Conservation (phyloP, 2,113 vertebrate genomes). For the Burhinus bistriatus region DNA sequence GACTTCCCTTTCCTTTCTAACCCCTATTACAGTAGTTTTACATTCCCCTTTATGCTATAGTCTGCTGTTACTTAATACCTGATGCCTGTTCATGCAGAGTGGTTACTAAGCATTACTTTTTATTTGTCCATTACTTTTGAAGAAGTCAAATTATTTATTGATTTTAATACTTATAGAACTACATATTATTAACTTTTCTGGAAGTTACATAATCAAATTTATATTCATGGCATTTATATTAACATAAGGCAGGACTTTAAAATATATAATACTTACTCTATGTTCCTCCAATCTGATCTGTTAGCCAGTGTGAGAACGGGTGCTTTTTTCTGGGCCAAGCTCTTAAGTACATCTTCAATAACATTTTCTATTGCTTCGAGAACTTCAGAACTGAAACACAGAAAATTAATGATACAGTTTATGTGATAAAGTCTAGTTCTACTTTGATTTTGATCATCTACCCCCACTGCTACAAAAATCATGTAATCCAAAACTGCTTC, state of each 20-base stretch:
- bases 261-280: constrained; percentile 74
- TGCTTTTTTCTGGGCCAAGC: constrained; percentile 80
- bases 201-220: not conserved
- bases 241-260: not conserved
- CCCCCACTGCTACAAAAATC: not conserved
- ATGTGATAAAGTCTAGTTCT: not conserved
- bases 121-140: not conserved
- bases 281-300: constrained; percentile 84
- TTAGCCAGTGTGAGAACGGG: constrained; percentile 80
- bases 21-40: not conserved
- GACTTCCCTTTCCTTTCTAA: not conserved
- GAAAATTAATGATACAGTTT: not conserved
- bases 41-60: not conserved
- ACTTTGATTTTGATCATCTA: not conserved
- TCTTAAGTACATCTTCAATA: constrained; percentile 75
- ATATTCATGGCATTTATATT: not conserved
- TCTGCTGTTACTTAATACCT: not conserved
- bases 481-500: not conserved
- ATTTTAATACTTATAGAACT: not conserved
- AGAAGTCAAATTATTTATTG: not conserved
- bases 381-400: constrained; percentile 80
- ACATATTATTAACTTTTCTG: not conserved
- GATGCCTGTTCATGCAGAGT: not conserved
- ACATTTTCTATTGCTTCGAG: constrained; percentile 85
- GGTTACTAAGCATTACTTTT: not conserved